Evolutionary conservation across 2,888 invertebrate species (phyloP).

Genomic region (Portevinia maculata): DNA sequence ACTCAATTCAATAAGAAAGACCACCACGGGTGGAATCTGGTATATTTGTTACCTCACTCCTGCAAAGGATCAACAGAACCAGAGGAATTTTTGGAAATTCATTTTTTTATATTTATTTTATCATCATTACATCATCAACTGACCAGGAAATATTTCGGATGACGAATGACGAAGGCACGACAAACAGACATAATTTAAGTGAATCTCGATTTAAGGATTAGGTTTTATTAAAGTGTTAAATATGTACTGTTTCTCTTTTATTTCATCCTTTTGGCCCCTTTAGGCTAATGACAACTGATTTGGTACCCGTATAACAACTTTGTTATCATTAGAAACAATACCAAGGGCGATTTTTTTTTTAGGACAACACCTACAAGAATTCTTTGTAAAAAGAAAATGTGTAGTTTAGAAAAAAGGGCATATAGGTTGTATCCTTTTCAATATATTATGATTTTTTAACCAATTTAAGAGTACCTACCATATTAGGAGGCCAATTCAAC

Average conservation of each 20-base stretch:
- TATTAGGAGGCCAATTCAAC: too few relatives aligned
- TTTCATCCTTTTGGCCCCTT: neutral
- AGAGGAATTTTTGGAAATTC: conserved; percentile 19
- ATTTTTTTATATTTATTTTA: conserved; percentile 21
- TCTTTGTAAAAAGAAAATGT: too few relatives aligned
- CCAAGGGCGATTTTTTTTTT: neutral
- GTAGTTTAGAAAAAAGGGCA: too few relatives aligned
- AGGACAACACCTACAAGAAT: neutral
- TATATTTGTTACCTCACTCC: conserved; percentile 7
- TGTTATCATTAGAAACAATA: neutral
- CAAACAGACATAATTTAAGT: conserved; percentile 17
- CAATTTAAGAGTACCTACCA: too few relatives aligned
- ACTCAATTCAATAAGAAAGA: conserved; percentile 31
- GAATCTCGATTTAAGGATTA: neutral
- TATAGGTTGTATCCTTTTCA: too few relatives aligned
- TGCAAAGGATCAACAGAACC: conserved; percentile 23
- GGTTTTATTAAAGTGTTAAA: neutral
- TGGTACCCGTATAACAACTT: neutral
- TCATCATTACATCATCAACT: conserved; percentile 55
- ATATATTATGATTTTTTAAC: too few relatives aligned
- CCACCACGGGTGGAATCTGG: conserved; percentile 51
- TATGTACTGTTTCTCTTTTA: neutral
- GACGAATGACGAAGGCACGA: conserved; percentile 34
- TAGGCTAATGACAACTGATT: conserved; percentile 7
- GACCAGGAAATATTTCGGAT: conserved; percentile 34